A percentile compares a stretch with the other conserved stretches of the same genome.
These are phyloP conservation scores for Coleophora deauratella DNA, from an alignment of 2,888 invertebrate species.

Conservation along the genomic window DNA sequence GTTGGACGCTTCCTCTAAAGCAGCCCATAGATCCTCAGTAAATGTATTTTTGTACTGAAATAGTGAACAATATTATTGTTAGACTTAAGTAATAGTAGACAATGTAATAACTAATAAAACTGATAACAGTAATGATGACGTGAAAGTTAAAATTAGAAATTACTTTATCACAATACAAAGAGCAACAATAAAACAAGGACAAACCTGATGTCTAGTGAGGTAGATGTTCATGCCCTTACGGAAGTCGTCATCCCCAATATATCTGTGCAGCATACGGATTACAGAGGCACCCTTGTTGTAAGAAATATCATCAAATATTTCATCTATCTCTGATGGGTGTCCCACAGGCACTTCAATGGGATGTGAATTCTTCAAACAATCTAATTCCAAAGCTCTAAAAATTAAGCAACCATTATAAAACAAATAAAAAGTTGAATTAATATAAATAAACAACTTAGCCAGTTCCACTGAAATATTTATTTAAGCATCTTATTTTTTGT, in stretches of 20 bases:
- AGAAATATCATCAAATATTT: slow-evolving; percentile 98
- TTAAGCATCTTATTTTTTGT: no score
- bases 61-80: not conserved
- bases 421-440: no score
- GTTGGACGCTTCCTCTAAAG: slow-evolving; percentile 89
- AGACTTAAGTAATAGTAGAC: not conserved
- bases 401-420: not conserved
- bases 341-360: slow-evolving; percentile 97
- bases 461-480: no score
- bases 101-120: no score
- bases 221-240: slow-evolving; percentile 94
- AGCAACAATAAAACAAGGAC: not conserved
- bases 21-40: slow-evolving; percentile 95
- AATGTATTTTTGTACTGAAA: slow-evolving; percentile 90
- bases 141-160: not conserved
- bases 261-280: slow-evolving; percentile 94
- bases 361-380: slow-evolving; percentile 93
- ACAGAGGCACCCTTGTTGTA: slow-evolving; percentile 97
- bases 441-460: no score
- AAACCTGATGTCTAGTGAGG: slow-evolving; percentile 83
- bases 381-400: slow-evolving; percentile 85
- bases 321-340: slow-evolving; percentile 95
- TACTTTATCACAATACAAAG: not conserved
- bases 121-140: slow-evolving; percentile 4
- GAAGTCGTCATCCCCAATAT: slow-evolving; percentile 94